Evolutionary conservation across 1,140 invertebrate species (phyloP).

Genomic region (Spodoptera litura): DNA sequence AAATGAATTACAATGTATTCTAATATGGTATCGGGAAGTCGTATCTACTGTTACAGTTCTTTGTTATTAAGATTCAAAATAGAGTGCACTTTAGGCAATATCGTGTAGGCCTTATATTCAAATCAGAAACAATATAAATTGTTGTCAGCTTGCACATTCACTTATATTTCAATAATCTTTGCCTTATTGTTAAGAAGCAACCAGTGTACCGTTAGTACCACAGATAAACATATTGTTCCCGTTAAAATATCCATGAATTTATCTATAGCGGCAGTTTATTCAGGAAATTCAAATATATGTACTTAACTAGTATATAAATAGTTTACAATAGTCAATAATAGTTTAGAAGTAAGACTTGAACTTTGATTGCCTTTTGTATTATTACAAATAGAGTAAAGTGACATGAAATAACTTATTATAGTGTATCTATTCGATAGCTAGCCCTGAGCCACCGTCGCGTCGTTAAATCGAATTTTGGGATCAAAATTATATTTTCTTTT

Average conservation of each 20-base stretch:
- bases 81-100: constrained; percentile 59
- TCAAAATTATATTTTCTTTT: constrained; percentile 70
- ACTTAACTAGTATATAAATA: constrained; percentile 75
- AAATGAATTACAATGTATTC: constrained; percentile 36
- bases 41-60: constrained; percentile 9
- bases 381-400: constrained; percentile 26
- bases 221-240: constrained; percentile 39
- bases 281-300: constrained; percentile 65
- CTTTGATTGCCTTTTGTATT: constrained; percentile 60
- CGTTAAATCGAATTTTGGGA: constrained; percentile 70
- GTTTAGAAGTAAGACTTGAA: constrained; percentile 61
- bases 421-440: neutral
- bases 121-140: constrained; percentile 19
- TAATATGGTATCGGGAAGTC: constrained; percentile 9
- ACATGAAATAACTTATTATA: constrained; percentile 11
- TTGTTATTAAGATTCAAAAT: constrained; percentile 27
- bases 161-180: constrained; percentile 41
- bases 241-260: constrained; percentile 47
- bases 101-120: constrained; percentile 33
- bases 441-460: constrained; percentile 24
- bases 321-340: constrained; percentile 70
- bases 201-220: constrained; percentile 36
- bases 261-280: constrained; percentile 48
- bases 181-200: constrained; percentile 45
- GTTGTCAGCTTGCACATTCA: constrained; percentile 40